These are phyloP conservation scores for Anarsia innoxiella DNA, from an alignment of 2,888 invertebrate genomes.

Conservation along the genomic window DNA sequence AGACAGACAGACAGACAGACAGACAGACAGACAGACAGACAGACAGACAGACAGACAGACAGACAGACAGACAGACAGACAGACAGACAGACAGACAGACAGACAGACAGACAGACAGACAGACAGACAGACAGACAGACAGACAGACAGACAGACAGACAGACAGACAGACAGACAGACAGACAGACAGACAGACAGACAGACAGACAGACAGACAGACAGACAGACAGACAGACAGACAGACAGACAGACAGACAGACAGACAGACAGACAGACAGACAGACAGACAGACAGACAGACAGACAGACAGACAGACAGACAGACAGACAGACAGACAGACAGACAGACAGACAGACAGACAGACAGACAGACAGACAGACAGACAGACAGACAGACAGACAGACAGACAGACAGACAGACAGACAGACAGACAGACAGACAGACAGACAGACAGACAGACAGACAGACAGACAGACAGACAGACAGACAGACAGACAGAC, in stretches of 20 bases:
- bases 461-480: conserved; percentile 2
- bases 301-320: conserved; percentile 2
- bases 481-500: conserved; percentile 2
- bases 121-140: conserved; percentile 3
- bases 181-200: conserved; percentile 5
- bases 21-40: not conserved
- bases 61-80: conserved; percentile 3
- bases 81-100: conserved; percentile 4
- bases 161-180: conserved; percentile 4
- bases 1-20: conserved; percentile 1
- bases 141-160: conserved; percentile 4
- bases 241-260: conserved; percentile 2
- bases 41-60: not conserved
- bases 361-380: conserved; percentile 2
- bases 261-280: conserved; percentile 2
- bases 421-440: conserved; percentile 2
- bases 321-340: conserved; percentile 2
- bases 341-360: conserved; percentile 2
- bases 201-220: conserved; percentile 3
- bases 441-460: conserved; percentile 2
- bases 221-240: conserved; percentile 2
- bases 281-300: conserved; percentile 2
- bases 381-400: conserved; percentile 2
- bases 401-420: conserved; percentile 2
- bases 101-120: conserved; percentile 4